Base-by-base conservation (phyloP, 2,888 invertebrate genomes). In the Blastobasis adustella region DNA sequence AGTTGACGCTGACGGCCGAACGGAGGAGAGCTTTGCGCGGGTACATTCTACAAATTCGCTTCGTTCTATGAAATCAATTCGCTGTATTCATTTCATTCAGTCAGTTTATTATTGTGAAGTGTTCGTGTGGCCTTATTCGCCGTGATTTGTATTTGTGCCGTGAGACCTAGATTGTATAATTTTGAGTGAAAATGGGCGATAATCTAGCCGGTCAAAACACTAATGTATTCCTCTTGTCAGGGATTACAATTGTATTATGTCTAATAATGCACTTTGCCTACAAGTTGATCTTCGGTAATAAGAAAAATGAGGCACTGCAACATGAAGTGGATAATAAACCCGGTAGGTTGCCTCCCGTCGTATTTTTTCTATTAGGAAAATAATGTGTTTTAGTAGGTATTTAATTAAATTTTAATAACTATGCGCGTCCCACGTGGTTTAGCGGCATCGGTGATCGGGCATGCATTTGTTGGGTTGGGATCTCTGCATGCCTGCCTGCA, bases 121-220 rank as follows among this genome's bases (percentile, higher is more conserved):
- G 23, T 23, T 23, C 23, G 23, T 23, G 23, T 23, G 23, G 23
- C 23, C 23, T 23, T 23, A 23, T 23, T 23, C 23, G 23, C 23
- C 23, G 23, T 23, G 23, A 23, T 23, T 23, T 23, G 23, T 23
- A 23, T 23, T 23, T 23, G 23, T 23, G 23, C 23, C 23, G 23
- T 23, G 71, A 71, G 68, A 74, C 62, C 63, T 68, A 66, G 66
- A 67, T 67, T 69, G 60, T 63, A 69, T 59, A 77, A 61, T 80
- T 69, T 66, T 85, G 63, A 75, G 82, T 86, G 82, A 86, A 84
- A 84, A 85, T 85, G 82, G 79, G 76, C 66, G 81, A 82, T 55
- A 69, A 69, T 65, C 67, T 74, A 72, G 79, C 80, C 81, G 79
- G 79, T 76, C 65, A 69, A 59, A 75, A 67, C 63, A 59, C 66